Conservation (phyloP, 2,113 vertebrate genomes). For the Electrona antarctica region DNA sequence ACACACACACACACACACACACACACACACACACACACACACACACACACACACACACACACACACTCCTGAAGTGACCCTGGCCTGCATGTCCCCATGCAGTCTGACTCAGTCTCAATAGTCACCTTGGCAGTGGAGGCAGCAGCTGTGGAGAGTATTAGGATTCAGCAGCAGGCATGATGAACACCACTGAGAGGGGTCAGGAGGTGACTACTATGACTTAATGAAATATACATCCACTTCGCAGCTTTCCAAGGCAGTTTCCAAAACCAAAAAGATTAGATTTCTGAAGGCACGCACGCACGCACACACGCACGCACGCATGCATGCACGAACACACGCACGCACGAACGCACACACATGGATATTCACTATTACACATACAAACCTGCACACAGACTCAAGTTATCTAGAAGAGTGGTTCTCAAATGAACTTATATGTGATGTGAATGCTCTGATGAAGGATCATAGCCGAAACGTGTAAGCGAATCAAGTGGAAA, state of each 20-base stretch:
- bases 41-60: neutral
- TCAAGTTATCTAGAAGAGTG: too few relatives aligned
- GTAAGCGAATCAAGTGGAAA: too few relatives aligned
- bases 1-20: constrained; percentile 9
- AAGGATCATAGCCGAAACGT: too few relatives aligned
- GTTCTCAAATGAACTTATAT: too few relatives aligned
- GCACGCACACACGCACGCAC: neutral
- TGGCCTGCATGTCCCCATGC: constrained; percentile 29
- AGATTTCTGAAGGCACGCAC: neutral
- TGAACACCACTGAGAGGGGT: constrained; percentile 44
- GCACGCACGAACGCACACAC: neutral
- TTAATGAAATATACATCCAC: constrained; percentile 61
- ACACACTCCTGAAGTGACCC: constrained; percentile 45
- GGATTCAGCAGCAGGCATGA: constrained; percentile 56
- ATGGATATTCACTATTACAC: neutral
- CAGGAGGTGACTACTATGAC: constrained; percentile 52
- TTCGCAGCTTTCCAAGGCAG: constrained; percentile 13
- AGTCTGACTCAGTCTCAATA: neutral
- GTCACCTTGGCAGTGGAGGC: constrained; percentile 18
- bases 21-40: neutral
- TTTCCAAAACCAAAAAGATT: constrained; percentile 17
- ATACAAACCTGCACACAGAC: too few relatives aligned
- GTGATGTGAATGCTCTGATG: too few relatives aligned
- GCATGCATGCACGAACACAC: neutral
- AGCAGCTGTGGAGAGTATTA: constrained; percentile 45